Percentiles rank a stretch among this genome's conserved stretches.
phyloP scores from a whole-genome alignment of 1,140 invertebrate genomes.

The Acromyrmex heyeri region DNA sequence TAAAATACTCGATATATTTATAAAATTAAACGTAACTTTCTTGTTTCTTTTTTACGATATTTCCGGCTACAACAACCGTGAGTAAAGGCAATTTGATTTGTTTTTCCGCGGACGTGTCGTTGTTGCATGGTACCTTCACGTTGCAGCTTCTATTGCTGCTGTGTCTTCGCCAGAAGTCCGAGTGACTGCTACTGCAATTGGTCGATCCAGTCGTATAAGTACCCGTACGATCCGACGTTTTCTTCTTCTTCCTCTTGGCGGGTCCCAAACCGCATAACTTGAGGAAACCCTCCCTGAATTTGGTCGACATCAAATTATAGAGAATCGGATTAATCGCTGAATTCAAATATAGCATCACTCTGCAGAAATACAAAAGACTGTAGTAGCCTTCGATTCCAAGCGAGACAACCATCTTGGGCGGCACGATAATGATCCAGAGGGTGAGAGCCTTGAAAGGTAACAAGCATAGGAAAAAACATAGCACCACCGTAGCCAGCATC shows the following conservation, averaged over 20 bases:
- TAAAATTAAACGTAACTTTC: conserved; percentile 79
- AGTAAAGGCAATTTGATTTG: conserved; percentile 75
- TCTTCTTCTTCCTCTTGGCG: conserved; percentile 69
- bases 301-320: conserved; percentile 96
- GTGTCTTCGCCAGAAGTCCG: conserved; percentile 79
- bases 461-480: conserved; percentile 96
- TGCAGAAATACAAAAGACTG: conserved; percentile 94
- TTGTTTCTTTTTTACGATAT: conserved; percentile 73
- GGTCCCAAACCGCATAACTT: conserved; percentile 86
- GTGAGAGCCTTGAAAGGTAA: conserved; percentile 95
- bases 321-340: conserved; percentile 96
- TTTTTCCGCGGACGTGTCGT: conserved; percentile 68
- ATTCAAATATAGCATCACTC: conserved; percentile 95
- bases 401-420: conserved; percentile 88
- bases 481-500: conserved; percentile 96
- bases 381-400: conserved; percentile 94
- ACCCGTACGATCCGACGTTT: conserved; percentile 75
- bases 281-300: conserved; percentile 94
- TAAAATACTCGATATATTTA: neutral
- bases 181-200: conserved; percentile 80
- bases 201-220: conserved; percentile 78
- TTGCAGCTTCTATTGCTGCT: conserved; percentile 80
- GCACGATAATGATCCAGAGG: conserved; percentile 93
- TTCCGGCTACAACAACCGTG: conserved; percentile 71
- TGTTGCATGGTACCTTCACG: conserved; percentile 73